A percentile compares a stretch with the other conserved stretches of the same genome.
Evolutionary conservation across 2,113 vertebrate species (phyloP).

Genomic region (Ailurus styani): DNA sequence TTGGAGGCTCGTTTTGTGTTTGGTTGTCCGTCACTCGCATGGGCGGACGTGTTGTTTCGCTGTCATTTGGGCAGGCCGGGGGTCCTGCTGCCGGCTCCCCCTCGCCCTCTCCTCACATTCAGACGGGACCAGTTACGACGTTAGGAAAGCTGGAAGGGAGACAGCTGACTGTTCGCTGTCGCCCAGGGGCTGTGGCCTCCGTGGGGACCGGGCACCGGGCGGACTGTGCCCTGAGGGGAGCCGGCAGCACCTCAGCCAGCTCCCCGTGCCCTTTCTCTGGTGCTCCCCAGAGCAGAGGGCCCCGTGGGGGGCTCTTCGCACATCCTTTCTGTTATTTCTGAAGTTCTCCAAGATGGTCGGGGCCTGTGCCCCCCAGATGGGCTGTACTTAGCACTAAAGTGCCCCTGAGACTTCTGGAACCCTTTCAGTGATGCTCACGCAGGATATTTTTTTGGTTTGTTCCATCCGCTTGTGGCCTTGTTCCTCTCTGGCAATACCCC

Average conservation of each 20-base stretch:
- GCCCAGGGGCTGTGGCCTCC: not conserved
- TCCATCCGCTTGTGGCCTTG: constrained; percentile 75
- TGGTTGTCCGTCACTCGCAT: fast-evolving
- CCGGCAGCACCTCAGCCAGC: not conserved
- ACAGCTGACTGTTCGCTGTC: not conserved
- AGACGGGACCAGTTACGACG: fast-evolving
- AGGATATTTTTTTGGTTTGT: constrained; percentile 85
- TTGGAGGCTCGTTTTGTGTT: fast-evolving
- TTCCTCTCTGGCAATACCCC: constrained; percentile 69
- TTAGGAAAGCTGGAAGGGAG: not conserved
- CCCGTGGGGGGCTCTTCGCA: fast-evolving
- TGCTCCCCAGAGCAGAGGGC: not conserved
- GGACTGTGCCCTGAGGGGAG: too few species aligned
- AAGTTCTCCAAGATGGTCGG: not conserved
- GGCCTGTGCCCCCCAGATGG: constrained; percentile 71
- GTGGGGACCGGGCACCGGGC: not conserved
- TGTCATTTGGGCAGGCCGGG: not conserved
- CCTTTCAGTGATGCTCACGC: constrained; percentile 83
- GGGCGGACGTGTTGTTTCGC: too few species aligned
- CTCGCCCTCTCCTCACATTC: fast-evolving
- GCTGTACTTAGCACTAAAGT: constrained; percentile 67
- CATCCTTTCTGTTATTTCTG: not conserved
- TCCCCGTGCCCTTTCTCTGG: not conserved
- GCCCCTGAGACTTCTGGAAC: constrained; percentile 80
- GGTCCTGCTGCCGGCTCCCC: not conserved